A percentile compares a stretch with the other conserved stretches of the same genome.
phyloP scores from a whole-genome alignment of 2,888 invertebrate species.

The Stegophylla sp. region DNA sequence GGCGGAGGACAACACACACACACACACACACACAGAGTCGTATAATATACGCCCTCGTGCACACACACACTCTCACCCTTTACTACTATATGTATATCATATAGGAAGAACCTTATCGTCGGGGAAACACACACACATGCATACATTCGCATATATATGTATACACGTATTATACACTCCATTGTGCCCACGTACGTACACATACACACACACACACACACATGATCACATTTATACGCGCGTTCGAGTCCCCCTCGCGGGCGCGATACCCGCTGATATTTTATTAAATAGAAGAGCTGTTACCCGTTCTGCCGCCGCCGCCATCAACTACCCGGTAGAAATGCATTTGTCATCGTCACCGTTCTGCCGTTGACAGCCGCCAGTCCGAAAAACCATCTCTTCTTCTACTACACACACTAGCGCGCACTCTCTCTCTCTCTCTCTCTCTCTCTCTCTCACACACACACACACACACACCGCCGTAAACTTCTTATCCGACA shows the following conservation, averaged over 20 bases:
- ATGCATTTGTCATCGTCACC: slow-evolving; percentile 59
- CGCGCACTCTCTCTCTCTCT: not conserved
- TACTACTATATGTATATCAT: too few species aligned
- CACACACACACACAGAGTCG: too few species aligned
- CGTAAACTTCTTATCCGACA: not conserved
- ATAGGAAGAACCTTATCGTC: slow-evolving; percentile 27
- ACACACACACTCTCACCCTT: too few species aligned
- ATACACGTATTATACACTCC: too few species aligned
- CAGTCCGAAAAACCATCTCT: slow-evolving; percentile 50
- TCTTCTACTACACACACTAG: not conserved
- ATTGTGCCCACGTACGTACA: not conserved
- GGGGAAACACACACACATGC: too few species aligned
- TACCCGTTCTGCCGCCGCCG: not conserved
- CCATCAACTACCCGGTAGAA: slow-evolving; percentile 13
- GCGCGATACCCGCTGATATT: slow-evolving; percentile 25
- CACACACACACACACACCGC: not conserved
- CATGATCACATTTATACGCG: not conserved
- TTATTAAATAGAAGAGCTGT: slow-evolving; percentile 51
- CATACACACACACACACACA: not conserved
- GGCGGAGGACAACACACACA: slow-evolving; percentile 17
- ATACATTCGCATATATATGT: too few species aligned
- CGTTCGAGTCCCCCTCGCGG: not conserved
- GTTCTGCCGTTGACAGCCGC: slow-evolving; percentile 56
- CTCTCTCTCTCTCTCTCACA: not conserved
- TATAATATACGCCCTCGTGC: not conserved